These are phyloP conservation scores for Drosophila varians DNA, from an alignment of 1,140 invertebrate species.

Conservation along the genomic window DNA sequence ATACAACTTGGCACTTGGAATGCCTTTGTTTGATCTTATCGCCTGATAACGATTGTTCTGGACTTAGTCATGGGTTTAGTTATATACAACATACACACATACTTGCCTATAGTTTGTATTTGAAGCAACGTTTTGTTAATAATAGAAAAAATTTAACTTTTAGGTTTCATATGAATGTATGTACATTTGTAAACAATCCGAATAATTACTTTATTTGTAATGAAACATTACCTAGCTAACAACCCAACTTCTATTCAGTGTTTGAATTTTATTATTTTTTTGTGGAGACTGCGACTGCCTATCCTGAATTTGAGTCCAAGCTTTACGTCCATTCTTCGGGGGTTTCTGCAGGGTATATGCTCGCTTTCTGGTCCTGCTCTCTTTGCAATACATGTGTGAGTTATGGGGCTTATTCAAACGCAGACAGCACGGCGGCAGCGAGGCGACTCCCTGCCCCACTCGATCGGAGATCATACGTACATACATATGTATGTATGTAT, in stretches of 20 bases:
- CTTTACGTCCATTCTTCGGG: background rate
- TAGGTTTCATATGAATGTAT: too few species aligned
- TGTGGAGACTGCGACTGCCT: too few species aligned
- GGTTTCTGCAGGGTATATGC: conserved; percentile 24
- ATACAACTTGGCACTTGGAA: conserved; percentile 53
- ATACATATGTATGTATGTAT: too few species aligned
- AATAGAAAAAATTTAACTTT: too few species aligned
- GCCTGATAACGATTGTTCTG: conserved; percentile 38
- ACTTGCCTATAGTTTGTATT: too few species aligned
- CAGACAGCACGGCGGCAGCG: conserved; percentile 68
- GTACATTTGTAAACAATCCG: too few species aligned
- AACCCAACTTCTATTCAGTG: too few species aligned
- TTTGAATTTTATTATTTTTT: too few species aligned
- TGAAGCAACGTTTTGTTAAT: too few species aligned
- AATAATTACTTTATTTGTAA: too few species aligned
- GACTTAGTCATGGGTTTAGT: conserved; percentile 22
- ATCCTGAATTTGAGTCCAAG: conserved; percentile 5
- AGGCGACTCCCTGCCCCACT: conserved; percentile 5
- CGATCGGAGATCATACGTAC: conserved; percentile 38
- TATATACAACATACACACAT: background rate
- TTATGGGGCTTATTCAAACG: conserved; percentile 75
- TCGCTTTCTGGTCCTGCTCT: conserved; percentile 1
- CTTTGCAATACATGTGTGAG: conserved; percentile 12
- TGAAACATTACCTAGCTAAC: too few species aligned
- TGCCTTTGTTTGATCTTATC: conserved; percentile 62